phyloP scores from a whole-genome alignment of 2,888 invertebrate genomes.

The Marasmarcha lunaedactyla region DNA sequence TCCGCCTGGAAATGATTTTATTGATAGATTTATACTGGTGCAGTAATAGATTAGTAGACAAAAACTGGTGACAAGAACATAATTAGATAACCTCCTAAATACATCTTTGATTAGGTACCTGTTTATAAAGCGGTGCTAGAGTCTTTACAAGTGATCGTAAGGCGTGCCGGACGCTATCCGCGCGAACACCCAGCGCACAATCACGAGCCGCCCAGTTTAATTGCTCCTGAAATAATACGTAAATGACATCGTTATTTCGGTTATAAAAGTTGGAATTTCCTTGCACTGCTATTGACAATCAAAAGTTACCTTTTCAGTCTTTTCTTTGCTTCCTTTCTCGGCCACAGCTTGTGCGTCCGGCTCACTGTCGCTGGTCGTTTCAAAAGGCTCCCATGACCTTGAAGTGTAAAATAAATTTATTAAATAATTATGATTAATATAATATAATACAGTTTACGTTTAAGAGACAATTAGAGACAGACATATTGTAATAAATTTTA shows the following conservation, averaged over 20 bases:
- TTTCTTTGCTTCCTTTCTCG: constrained; percentile 62
- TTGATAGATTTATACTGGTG: too few relatives aligned
- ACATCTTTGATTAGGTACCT: too few relatives aligned
- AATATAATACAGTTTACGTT: too few relatives aligned
- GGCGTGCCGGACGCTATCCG: constrained; percentile 55
- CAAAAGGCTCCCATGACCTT: constrained; percentile 55
- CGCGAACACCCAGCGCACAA: constrained; percentile 49
- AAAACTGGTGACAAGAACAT: too few relatives aligned
- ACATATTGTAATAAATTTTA: too few relatives aligned
- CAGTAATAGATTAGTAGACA: too few relatives aligned
- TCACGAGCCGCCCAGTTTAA: constrained; percentile 57
- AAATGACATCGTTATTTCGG: not conserved
- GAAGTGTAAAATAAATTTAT: too few relatives aligned
- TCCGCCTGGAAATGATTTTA: too few relatives aligned
- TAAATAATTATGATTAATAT: not conserved
- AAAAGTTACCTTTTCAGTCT: constrained; percentile 57
- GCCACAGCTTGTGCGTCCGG: constrained; percentile 43
- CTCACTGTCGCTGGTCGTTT: constrained; percentile 57
- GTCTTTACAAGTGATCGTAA: constrained; percentile 44
- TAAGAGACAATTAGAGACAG: not conserved
- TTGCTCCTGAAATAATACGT: constrained; percentile 47
- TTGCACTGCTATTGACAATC: too few relatives aligned
- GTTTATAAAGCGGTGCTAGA: too few relatives aligned
- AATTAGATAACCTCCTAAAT: too few relatives aligned
- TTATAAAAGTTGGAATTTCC: not conserved